Base-by-base conservation (phyloP, 2,888 invertebrate species). In the Lasioglossum leucozonium region DNA sequence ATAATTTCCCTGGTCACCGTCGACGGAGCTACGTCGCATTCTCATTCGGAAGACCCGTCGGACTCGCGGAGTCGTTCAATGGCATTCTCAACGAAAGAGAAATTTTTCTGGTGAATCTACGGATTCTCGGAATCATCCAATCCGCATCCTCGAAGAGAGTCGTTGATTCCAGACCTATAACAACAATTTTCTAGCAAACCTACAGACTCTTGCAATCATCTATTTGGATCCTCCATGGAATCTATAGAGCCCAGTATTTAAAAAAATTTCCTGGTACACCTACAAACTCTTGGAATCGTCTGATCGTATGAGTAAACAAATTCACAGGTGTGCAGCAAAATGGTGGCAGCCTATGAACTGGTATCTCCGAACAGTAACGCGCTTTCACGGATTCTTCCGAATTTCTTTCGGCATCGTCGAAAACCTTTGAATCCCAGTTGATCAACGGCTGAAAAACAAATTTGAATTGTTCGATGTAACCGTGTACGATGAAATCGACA, bases 131-230 rank as follows among this genome's bases (percentile, higher is more conserved):
- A 11, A 10, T 55, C n/a, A 10, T 55, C 1, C 8, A n/a, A 11
- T n/a, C 1, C 1, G 11, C 11, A n/a, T 55, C n/a, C n/a, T 55
- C 11, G 3, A 1, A 1, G 55, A n/a, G 0, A 10, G 0, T n/a
- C 4, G 0, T 11, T n/a, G 55, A 55, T 22, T 1, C 55, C 11
- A 4, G 0, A 22, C 4, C 0, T 4, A 0, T 11, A 3, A 55
- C 18, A 55, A 55, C 0, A 11, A 4, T n/a, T 55, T 55, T 55
- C 4, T 51, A 51, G 22, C 44, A 22, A 22, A n/a, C 11, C 1
- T 4, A n/a, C 4, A 11, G 10, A n/a, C 10, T 51, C 3, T 8
- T 51, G 3, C 0, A n/a, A 8, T 51, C 22, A 3, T 10, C 51
- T 51, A 51, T 51, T 2, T 8, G 51, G 22, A 2, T 51, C 51